Conservation (phyloP, 2,797 vertebrate genomes). For the Spea hammondii region DNA sequence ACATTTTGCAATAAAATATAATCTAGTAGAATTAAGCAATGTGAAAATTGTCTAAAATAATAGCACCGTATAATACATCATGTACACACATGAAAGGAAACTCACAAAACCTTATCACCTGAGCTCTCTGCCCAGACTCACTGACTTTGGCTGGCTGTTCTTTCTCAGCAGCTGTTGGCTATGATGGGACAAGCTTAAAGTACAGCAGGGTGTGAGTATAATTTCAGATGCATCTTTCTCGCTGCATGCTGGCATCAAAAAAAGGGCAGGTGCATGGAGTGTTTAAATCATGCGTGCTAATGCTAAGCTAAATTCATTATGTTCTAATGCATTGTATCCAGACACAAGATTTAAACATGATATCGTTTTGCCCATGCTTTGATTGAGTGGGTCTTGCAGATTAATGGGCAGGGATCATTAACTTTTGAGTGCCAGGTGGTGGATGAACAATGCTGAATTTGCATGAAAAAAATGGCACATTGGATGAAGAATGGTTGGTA, state of each 20-base stretch:
- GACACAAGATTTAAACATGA: slow-evolving; percentile 2
- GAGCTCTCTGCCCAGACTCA: neutral
- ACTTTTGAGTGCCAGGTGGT: neutral
- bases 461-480: too few species aligned
- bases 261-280: neutral
- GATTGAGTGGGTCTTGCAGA: neutral
- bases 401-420: neutral
- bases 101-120: neutral
- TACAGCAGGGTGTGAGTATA: neutral
- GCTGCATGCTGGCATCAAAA: neutral
- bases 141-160: neutral
- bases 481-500: too few species aligned
- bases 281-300: neutral
- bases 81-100: neutral
- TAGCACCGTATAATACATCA: neutral
- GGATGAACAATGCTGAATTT: too few species aligned
- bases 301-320: neutral
- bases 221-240: neutral
- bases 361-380: neutral
- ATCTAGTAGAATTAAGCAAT: too few species aligned
- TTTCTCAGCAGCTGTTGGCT: neutral
- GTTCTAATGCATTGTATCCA: neutral
- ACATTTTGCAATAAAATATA: too few species aligned
- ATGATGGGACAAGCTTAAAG: neutral
- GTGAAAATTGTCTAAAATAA: too few species aligned